Percentiles rank a stretch among this genome's conserved stretches.
Conservation (phyloP, 2,888 invertebrate genomes). For the Eupsilia transversa region DNA sequence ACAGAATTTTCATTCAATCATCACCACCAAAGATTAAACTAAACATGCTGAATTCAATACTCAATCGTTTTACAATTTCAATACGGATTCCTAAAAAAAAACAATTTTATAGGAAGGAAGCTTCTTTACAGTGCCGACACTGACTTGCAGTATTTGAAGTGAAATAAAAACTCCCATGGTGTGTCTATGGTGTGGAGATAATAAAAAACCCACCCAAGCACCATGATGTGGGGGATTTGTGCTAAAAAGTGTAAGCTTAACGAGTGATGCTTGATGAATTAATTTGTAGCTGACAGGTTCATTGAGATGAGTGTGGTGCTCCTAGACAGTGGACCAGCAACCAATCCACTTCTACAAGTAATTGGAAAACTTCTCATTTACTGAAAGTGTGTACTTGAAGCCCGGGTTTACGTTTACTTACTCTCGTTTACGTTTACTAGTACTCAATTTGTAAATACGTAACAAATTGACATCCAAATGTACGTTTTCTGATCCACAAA, state of each 20-base stretch:
- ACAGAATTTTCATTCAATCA: slow-evolving; percentile 5
- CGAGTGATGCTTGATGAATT: slow-evolving; percentile 81
- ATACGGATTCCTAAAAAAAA: slow-evolving; percentile 35
- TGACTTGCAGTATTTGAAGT: slow-evolving; percentile 77
- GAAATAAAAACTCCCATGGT: slow-evolving; percentile 71
- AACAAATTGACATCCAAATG: no score
- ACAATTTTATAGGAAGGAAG: slow-evolving; percentile 75
- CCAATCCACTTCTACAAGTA: background rate
- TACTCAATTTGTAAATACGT: no score
- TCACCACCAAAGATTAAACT: background rate
- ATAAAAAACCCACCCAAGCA: slow-evolving; percentile 74
- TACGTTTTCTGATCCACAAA: no score
- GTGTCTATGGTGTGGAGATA: slow-evolving; percentile 51
- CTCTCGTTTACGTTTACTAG: no score
- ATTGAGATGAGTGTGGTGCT: slow-evolving; percentile 24
- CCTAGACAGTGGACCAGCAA: slow-evolving; percentile 1
- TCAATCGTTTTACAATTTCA: slow-evolving; percentile 13
- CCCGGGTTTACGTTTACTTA: no score
- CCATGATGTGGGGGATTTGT: slow-evolving; percentile 73
- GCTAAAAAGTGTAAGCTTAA: slow-evolving; percentile 77
- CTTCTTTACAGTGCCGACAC: slow-evolving; percentile 78
- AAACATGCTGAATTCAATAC: slow-evolving; percentile 25
- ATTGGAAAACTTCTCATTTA: no score
- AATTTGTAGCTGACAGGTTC: slow-evolving; percentile 78
- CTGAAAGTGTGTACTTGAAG: no score